These are phyloP conservation scores for Trypoxylus dichotomus DNA, from an alignment of 1,140 invertebrate species.

Conservation along the genomic window DNA sequence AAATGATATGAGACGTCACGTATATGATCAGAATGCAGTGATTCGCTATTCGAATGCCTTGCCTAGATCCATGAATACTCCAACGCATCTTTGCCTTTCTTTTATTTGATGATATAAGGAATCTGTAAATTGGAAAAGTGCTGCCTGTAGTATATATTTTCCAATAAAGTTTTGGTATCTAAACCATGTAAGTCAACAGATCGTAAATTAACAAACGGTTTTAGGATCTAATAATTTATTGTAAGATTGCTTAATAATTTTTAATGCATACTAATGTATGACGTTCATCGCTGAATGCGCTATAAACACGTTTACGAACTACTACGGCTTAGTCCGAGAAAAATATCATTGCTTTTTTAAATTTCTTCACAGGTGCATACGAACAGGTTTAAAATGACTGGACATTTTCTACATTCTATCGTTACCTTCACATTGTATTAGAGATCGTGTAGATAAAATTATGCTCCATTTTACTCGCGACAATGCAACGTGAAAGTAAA, in stretches of 20 bases:
- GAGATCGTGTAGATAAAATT: conserved; percentile 17
- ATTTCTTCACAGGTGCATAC: conserved; percentile 18
- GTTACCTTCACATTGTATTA: conserved; percentile 15
- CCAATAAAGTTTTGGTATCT: too few species aligned
- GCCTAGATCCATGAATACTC: too few species aligned
- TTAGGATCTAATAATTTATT: background rate
- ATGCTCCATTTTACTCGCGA: conserved; percentile 16
- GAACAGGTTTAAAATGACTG: conserved; percentile 18
- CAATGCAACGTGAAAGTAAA: conserved; percentile 20
- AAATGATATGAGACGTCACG: too few species aligned
- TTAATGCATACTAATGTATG: background rate
- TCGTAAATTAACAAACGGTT: background rate
- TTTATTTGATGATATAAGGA: too few species aligned
- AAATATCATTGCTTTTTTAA: background rate
- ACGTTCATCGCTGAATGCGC: background rate
- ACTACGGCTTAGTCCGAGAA: background rate
- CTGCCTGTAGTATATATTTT: too few species aligned
- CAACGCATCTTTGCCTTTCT: too few species aligned
- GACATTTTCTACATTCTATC: conserved; percentile 4
- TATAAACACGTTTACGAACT: background rate
- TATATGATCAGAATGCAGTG: too few species aligned
- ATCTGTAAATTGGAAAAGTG: too few species aligned
- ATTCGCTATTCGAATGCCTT: too few species aligned
- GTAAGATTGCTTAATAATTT: background rate
- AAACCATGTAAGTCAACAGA: too few species aligned